Conservation (phyloP, 2,113 vertebrate genomes). For the Pontoporia blainvillei region DNA sequence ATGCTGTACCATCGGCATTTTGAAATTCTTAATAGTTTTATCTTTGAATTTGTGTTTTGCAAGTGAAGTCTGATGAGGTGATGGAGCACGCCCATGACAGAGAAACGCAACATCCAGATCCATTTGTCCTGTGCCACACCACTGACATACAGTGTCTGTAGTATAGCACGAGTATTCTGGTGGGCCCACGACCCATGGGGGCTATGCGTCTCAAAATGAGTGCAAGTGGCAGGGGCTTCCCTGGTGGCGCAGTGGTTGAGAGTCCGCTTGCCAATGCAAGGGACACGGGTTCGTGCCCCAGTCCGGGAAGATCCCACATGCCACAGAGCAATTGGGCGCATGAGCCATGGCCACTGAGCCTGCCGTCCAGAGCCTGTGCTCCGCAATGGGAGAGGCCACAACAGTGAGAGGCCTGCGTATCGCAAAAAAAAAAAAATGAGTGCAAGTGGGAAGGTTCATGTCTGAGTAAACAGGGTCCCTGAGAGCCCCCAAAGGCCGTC, state of each 20-base stretch:
- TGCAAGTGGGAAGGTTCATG: not conserved
- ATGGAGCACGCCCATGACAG: too few relatives aligned
- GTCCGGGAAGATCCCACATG: too few relatives aligned
- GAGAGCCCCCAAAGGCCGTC: not conserved
- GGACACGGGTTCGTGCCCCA: too few relatives aligned
- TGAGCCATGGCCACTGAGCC: too few relatives aligned
- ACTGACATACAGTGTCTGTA: accelerated
- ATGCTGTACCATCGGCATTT: not conserved
- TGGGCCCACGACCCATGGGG: accelerated
- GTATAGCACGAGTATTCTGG: accelerated
- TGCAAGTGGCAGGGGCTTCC: not conserved
- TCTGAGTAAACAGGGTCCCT: not conserved
- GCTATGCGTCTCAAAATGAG: not conserved
- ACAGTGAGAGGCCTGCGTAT: too few relatives aligned
- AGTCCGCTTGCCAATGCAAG: too few relatives aligned
- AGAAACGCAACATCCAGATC: too few relatives aligned
- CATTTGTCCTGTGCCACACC: accelerated
- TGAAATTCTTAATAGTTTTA: not conserved
- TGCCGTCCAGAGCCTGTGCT: too few relatives aligned
- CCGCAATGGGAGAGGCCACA: too few relatives aligned
- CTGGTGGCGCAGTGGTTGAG: too few relatives aligned
- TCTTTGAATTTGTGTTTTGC: not conserved
- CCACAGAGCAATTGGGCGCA: too few relatives aligned
- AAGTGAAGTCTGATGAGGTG: not conserved
- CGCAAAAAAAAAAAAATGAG: not conserved